A percentile compares a stretch with the other conserved stretches of the same genome.
Conservation (phyloP, 2,113 vertebrate genomes). For the Labeo rohita region DNA sequence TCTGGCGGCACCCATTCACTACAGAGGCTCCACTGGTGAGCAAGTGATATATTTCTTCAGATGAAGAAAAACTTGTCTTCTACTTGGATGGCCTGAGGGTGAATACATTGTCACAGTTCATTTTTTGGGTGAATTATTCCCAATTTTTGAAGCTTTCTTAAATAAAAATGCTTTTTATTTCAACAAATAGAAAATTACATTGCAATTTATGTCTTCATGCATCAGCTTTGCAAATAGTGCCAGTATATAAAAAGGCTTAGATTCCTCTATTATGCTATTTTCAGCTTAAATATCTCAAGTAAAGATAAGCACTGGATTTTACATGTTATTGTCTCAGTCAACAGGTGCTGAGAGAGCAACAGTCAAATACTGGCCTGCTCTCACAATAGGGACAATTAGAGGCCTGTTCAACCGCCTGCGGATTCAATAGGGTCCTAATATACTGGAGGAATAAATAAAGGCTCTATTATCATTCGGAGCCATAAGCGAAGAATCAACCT, state of each 20-base stretch:
- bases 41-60: too few species aligned
- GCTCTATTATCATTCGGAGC: neutral
- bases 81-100: too few species aligned
- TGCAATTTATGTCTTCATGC: neutral
- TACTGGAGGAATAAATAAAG: slow-evolving; percentile 53
- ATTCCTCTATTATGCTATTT: neutral
- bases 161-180: neutral
- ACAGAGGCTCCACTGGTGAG: too few species aligned
- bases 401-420: slow-evolving; percentile 34
- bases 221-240: neutral
- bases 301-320: neutral
- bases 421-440: slow-evolving; percentile 60
- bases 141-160: neutral
- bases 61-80: too few species aligned
- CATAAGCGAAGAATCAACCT: neutral
- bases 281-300: neutral
- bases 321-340: slow-evolving; percentile 40
- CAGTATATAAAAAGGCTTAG: neutral
- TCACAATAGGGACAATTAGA: slow-evolving; percentile 65
- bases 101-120: too few species aligned
- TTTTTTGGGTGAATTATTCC: too few species aligned
- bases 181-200: neutral
- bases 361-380: slow-evolving; percentile 51
- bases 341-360: slow-evolving; percentile 49
- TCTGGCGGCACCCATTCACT: too few species aligned